These are phyloP conservation scores for Hetaerina titia DNA, from an alignment of 2,888 invertebrate genomes.

Conservation along the genomic window DNA sequence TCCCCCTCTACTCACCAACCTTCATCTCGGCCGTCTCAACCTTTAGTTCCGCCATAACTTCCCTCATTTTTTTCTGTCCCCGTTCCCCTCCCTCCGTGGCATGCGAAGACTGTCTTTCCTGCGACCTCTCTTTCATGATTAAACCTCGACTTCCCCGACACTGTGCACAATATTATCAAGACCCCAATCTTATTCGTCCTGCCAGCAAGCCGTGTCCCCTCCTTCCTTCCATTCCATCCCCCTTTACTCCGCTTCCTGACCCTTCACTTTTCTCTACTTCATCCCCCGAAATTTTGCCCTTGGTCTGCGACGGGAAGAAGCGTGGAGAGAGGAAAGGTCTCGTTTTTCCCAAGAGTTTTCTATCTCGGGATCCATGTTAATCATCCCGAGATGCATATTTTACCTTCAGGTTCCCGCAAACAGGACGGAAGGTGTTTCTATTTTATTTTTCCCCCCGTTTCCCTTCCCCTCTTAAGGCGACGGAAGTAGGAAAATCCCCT, in stretches of 20 bases:
- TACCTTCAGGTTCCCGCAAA: neutral
- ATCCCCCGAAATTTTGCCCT: neutral
- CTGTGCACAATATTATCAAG: slow-evolving; percentile 61
- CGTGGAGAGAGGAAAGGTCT: neutral
- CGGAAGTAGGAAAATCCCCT: too few species aligned
- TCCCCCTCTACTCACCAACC: neutral
- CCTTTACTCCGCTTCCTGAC: neutral
- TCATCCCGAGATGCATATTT: neutral
- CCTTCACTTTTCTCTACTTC: neutral
- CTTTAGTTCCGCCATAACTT: neutral
- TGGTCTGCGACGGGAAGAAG: neutral
- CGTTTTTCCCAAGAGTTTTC: neutral
- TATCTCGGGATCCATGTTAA: neutral
- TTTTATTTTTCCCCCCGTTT: neutral
- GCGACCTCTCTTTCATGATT: slow-evolving; percentile 59
- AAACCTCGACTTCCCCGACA: slow-evolving; percentile 36
- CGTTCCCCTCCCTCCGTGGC: neutral
- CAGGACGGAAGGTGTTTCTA: neutral
- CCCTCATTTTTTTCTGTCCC: neutral
- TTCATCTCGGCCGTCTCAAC: neutral
- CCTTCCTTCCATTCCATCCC: neutral
- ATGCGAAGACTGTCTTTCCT: neutral
- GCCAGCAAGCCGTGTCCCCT: neutral
- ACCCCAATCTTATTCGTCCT: slow-evolving; percentile 50
- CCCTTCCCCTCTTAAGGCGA: neutral